Percentiles rank a stretch among this genome's conserved stretches.
Evolutionary conservation across 2,888 invertebrate species (phyloP).

Genomic region (Lamellibrachia satsuma): DNA sequence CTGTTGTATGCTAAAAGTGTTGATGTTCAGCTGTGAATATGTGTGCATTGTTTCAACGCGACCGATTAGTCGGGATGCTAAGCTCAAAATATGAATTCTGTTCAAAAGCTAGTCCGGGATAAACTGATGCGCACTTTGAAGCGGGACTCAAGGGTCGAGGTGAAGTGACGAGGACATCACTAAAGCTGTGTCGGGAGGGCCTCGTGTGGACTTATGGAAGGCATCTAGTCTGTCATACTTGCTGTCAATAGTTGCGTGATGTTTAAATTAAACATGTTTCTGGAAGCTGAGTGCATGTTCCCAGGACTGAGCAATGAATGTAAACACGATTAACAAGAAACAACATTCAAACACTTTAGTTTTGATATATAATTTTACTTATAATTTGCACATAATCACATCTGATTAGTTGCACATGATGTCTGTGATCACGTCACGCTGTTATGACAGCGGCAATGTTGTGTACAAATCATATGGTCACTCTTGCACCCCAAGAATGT

Average conservation of each 20-base stretch:
- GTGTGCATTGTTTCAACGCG: neutral
- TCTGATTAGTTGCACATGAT: neutral
- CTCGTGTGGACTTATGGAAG: neutral
- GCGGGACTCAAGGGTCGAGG: neutral
- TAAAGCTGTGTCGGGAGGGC: neutral
- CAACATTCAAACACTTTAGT: neutral
- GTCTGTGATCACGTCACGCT: neutral
- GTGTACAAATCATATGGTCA: neutral
- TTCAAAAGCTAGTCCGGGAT: conserved; percentile 13
- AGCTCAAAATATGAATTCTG: conserved; percentile 4
- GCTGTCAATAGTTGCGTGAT: neutral
- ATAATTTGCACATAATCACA: neutral
- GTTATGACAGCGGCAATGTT: neutral
- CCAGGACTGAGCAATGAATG: neutral
- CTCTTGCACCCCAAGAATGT: no score
- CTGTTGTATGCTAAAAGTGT: neutral
- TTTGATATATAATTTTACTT: neutral
- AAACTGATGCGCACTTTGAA: neutral
- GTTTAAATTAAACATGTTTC: conserved; percentile 10
- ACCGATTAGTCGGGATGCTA: neutral
- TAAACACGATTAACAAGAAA: neutral
- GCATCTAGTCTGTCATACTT: neutral
- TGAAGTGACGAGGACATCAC: neutral
- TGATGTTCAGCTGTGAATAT: conserved; percentile 12
- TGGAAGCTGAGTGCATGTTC: neutral